phyloP scores from a whole-genome alignment of 2,797 vertebrate genomes.

The Acropternis orthonyx region DNA sequence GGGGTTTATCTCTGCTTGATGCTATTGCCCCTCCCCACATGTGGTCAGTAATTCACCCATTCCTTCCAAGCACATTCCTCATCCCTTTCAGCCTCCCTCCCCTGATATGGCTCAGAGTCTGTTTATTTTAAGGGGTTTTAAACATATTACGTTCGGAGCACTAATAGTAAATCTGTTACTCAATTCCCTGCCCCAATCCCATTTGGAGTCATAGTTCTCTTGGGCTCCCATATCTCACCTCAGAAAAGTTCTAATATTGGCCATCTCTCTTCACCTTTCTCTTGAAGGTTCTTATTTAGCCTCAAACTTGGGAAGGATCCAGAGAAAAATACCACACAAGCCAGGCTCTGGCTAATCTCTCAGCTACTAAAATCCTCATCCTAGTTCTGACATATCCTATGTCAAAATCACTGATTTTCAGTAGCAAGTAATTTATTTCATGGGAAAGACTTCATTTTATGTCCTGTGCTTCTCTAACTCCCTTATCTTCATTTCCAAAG shows the following conservation, averaged over 20 bases:
- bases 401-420: background rate
- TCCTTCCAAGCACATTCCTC: background rate
- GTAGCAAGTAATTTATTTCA: background rate
- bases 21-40: background rate
- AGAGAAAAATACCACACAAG: background rate
- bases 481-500: background rate
- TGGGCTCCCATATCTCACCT: background rate
- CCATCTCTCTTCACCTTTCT: background rate
- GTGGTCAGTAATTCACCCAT: conserved; percentile 39
- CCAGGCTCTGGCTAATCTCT: background rate
- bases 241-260: background rate
- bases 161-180: background rate
- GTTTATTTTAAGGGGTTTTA: background rate
- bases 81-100: background rate
- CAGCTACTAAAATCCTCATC: background rate
- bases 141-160: background rate
- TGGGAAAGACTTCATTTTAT: background rate
- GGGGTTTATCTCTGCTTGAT: conserved; percentile 22
- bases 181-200: background rate
- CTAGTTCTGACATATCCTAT: background rate
- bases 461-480: background rate
- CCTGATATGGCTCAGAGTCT: background rate
- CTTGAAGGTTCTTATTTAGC: background rate
- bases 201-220: background rate
- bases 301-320: background rate